A percentile compares a stretch with the other conserved stretches of the same genome.
Conservation (phyloP, 1,140 invertebrate genomes). For the Microplitis demolitor region DNA sequence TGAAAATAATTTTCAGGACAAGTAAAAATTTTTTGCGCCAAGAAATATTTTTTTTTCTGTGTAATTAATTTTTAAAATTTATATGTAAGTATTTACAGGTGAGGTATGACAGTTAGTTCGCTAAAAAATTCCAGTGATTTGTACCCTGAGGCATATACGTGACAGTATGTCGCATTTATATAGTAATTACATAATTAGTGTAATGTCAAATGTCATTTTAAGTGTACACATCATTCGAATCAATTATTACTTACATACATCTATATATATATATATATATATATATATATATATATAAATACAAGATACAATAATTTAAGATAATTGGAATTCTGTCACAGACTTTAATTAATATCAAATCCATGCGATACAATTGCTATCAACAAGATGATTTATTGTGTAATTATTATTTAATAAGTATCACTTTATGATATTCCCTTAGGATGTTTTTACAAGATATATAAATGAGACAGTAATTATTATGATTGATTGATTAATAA, state of each 20-base stretch:
- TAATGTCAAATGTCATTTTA: not conserved
- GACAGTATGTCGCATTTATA: conserved; percentile 9
- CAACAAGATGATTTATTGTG: conserved; percentile 15
- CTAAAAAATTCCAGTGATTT: conserved; percentile 14
- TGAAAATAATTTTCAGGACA: too few relatives aligned
- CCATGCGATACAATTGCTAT: not conserved
- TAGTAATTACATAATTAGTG: conserved; percentile 32
- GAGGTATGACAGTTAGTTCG: conserved; percentile 5
- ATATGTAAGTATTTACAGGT: not conserved
- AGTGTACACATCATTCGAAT: not conserved
- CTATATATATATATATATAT: not conserved
- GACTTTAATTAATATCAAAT: conserved; percentile 5
- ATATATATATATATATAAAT: too few relatives aligned
- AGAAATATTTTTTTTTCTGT: too few relatives aligned
- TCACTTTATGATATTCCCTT: too few relatives aligned
- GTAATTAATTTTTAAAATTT: too few relatives aligned
- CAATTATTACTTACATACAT: not conserved
- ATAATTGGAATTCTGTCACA: conserved; percentile 26
- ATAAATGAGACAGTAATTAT: too few relatives aligned
- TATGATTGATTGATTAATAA: too few relatives aligned
- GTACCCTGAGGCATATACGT: conserved; percentile 1
- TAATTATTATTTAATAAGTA: conserved; percentile 4
- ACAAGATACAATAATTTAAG: not conserved
- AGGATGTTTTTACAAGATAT: too few relatives aligned
- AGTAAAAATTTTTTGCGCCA: too few relatives aligned